Conservation (phyloP, 92 coral and sea anemone species). For the Chrysogorgia sp. region DNA sequence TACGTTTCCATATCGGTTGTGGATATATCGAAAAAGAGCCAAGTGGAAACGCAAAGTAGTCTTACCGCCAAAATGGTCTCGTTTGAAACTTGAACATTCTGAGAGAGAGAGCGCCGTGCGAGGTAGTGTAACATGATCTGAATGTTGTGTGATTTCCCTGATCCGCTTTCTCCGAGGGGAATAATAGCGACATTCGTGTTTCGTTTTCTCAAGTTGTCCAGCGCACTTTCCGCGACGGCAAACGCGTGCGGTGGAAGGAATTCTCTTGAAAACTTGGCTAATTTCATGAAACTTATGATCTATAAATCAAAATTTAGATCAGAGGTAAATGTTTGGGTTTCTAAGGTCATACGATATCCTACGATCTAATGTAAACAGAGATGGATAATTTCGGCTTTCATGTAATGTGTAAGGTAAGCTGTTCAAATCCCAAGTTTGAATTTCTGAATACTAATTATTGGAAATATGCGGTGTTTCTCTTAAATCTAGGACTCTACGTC, state of each 20-base stretch:
- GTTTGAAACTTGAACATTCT: neutral
- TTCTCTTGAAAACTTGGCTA: neutral
- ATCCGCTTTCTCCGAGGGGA: slow-evolving; percentile 50
- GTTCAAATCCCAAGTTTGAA: too few species aligned
- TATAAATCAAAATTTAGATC: neutral
- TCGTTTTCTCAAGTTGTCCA: neutral
- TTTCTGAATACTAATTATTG: too few species aligned
- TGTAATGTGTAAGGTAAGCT: too few species aligned
- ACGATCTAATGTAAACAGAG: too few species aligned
- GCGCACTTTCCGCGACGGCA: slow-evolving; percentile 8
- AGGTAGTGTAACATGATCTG: slow-evolving; percentile 55
- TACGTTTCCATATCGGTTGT: too few species aligned
- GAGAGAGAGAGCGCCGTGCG: neutral
- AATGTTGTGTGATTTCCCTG: slow-evolving; percentile 66
- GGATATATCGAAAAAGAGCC: neutral
- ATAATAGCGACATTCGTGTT: slow-evolving; percentile 3
- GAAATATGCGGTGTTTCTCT: too few species aligned
- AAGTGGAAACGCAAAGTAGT: neutral
- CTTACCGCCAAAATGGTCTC: slow-evolving; percentile 24
- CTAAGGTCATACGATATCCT: too few species aligned
- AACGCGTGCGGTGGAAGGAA: slow-evolving; percentile 15
- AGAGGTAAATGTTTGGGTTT: too few species aligned
- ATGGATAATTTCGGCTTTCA: too few species aligned
- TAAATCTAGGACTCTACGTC: too few species aligned
- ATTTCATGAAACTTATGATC: neutral